Evolutionary conservation across 2,113 vertebrate species (phyloP).

Genomic region (Calyptommatus sinebrachiatus): DNA sequence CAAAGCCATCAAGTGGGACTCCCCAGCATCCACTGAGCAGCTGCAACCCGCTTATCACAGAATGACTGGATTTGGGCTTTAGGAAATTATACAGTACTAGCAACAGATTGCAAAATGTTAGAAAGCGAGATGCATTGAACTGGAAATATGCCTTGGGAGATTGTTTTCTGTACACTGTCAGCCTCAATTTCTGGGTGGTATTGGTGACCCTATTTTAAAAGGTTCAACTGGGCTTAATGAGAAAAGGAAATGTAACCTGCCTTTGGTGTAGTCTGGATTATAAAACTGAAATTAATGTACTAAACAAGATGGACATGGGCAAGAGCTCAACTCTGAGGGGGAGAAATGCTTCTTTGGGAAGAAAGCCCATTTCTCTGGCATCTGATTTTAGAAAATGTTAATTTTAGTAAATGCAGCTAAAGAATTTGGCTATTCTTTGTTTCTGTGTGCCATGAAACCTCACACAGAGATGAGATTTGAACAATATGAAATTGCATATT

Average conservation of each 20-base stretch:
- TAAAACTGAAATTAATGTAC: neutral
- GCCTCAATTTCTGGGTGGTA: neutral
- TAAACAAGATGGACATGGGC: neutral
- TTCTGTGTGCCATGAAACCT: too few relatives aligned
- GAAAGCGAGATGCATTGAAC: neutral
- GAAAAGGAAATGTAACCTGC: neutral
- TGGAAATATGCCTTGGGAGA: neutral
- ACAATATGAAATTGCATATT: neutral
- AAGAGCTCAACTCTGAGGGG: neutral
- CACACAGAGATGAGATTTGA: neutral
- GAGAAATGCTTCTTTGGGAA: neutral
- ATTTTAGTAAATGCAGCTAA: neutral
- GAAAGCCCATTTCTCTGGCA: neutral
- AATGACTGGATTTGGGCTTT: neutral
- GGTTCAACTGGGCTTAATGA: neutral
- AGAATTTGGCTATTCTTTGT: neutral
- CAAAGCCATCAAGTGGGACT: neutral
- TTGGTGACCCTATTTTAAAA: neutral
- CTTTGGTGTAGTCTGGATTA: neutral
- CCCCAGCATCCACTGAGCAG: neutral
- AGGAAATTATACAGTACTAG: neutral
- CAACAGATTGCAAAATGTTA: neutral
- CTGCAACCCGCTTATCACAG: neutral
- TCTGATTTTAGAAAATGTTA: too few relatives aligned
- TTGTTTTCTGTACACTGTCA: neutral